A percentile compares a stretch with the other conserved stretches of the same genome.
Evolutionary conservation across 2,888 invertebrate genomes (phyloP).

Genomic region (Drosophila infuscata): DNA sequence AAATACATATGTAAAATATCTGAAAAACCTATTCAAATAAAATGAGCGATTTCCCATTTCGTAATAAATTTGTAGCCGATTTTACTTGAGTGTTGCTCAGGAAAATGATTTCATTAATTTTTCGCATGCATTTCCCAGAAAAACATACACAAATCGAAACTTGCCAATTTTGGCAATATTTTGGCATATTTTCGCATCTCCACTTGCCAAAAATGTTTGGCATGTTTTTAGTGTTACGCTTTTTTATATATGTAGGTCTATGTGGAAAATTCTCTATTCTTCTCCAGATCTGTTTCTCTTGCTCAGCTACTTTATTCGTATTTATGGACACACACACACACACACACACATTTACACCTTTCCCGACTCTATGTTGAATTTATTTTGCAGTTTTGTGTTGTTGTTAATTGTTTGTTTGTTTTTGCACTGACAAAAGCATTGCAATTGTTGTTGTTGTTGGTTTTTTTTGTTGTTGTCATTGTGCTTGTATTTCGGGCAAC

Average conservation of each 20-base stretch:
- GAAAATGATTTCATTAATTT: neutral
- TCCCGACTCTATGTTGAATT: neutral
- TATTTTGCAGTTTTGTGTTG: conserved; percentile 40
- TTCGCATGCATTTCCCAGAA: neutral
- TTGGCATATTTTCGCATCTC: neutral
- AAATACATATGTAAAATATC: neutral
- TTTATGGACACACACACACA: neutral
- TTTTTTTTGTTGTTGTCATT: neutral
- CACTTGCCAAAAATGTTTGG: neutral
- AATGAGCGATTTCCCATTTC: neutral
- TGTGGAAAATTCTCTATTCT: neutral
- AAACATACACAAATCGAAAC: conserved; percentile 1
- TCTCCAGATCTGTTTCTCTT: conserved; percentile 30
- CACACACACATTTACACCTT: conserved; percentile 1
- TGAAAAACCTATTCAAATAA: too few relatives aligned
- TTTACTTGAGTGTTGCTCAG: neutral
- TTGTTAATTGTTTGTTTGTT: conserved; percentile 60
- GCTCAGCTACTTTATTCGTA: conserved; percentile 21
- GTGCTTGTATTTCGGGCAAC: conserved; percentile 46
- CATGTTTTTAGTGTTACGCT: conserved; percentile 18
- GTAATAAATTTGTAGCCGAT: neutral
- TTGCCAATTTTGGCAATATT: conserved; percentile 3
- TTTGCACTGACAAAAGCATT: conserved; percentile 45
- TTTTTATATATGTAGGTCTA: conserved; percentile 24
- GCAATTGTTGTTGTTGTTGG: conserved; percentile 35